These are phyloP conservation scores for Zaprionus africanus DNA, from an alignment of 1,140 invertebrate genomes.

Conservation along the genomic window DNA sequence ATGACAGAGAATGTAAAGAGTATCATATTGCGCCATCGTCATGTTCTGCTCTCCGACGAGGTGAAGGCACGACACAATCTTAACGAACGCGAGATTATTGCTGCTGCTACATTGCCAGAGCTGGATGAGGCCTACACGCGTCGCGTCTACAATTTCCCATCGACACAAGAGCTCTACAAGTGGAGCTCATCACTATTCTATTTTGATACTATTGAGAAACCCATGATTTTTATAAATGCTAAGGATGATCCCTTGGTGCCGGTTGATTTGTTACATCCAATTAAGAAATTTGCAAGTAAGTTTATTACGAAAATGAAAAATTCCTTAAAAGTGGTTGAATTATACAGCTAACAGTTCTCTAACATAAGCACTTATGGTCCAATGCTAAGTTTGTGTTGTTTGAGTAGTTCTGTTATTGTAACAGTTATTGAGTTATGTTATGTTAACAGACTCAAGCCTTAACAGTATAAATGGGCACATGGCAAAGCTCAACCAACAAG, in stretches of 20 bases:
- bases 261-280: constrained; percentile 88
- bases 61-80: constrained; percentile 88
- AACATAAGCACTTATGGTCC: not conserved
- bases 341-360: not conserved
- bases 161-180: constrained; percentile 91
- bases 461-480: constrained; percentile 11
- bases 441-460: not conserved
- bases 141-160: constrained; percentile 90
- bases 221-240: constrained; percentile 95
- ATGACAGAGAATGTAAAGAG: constrained; percentile 96
- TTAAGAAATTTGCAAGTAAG: constrained; percentile 91
- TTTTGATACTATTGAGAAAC: constrained; percentile 90
- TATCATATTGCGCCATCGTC: constrained; percentile 92
- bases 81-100: constrained; percentile 92
- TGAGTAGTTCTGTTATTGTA: constrained; percentile 11
- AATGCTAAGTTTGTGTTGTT: not conserved
- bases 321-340: not conserved
- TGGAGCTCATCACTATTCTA: constrained; percentile 93
- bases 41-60: constrained; percentile 90
- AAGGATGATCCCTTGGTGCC: constrained; percentile 95
- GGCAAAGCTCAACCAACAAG: constrained; percentile 86
- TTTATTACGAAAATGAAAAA: constrained; percentile 4
- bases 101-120: constrained; percentile 93
- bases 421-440: constrained; percentile 7
- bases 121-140: constrained; percentile 95